phyloP scores from a whole-genome alignment of 1,140 invertebrate genomes.

The Archivesica marissinica region DNA sequence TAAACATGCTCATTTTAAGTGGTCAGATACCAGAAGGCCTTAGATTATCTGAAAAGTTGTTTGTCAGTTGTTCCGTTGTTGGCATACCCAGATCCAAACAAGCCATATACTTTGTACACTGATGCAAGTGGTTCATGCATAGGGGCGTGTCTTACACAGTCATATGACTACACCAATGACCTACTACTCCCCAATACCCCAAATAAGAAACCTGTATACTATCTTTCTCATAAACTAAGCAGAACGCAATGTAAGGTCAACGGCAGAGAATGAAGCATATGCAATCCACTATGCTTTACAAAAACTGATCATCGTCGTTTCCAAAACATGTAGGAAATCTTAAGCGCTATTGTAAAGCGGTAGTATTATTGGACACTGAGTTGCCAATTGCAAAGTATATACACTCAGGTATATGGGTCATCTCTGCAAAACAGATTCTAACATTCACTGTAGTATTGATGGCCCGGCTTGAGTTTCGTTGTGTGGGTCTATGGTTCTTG shows the following conservation, averaged over 20 bases:
- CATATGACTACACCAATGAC: conserved; percentile 7
- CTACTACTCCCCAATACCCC: background rate
- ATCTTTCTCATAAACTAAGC: conserved; percentile 68
- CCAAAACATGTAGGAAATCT: too few species aligned
- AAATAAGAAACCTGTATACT: conserved; percentile 65
- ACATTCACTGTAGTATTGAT: too few species aligned
- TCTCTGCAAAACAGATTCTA: too few species aligned
- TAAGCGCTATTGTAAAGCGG: too few species aligned
- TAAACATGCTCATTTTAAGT: conserved; percentile 46
- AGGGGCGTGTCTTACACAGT: conserved; percentile 15
- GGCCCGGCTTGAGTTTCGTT: too few species aligned
- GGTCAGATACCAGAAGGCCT: too few species aligned
- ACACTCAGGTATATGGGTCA: too few species aligned
- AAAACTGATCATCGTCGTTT: too few species aligned
- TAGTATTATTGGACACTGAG: too few species aligned
- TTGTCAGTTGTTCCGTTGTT: conserved; percentile 32
- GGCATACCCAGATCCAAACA: conserved; percentile 28
- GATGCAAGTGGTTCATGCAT: conserved; percentile 42
- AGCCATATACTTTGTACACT: conserved; percentile 52
- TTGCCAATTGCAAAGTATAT: too few species aligned
- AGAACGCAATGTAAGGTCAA: conserved; percentile 61
- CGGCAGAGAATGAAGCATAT: conserved; percentile 69
- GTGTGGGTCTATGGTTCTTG: too few species aligned
- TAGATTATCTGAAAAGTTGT: conserved; percentile 34
- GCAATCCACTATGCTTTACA: conserved; percentile 72